These are phyloP conservation scores for Pantherophis vulpinus DNA, from an alignment of 2,797 vertebrate species.

Conservation along the genomic window DNA sequence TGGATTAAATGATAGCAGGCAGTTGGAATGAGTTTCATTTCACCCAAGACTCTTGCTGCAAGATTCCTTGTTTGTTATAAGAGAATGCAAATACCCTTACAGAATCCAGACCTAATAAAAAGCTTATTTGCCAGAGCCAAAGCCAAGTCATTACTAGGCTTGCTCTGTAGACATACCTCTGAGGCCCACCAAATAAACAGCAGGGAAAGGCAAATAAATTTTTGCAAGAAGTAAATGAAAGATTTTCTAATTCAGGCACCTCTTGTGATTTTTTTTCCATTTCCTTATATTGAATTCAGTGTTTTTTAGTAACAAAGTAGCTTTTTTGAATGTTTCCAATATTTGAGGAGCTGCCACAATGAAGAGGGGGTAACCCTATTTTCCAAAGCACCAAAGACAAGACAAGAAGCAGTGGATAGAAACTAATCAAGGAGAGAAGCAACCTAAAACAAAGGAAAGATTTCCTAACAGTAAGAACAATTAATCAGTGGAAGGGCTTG, in stretches of 20 bases:
- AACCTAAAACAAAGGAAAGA: background rate
- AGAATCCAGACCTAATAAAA: slow-evolving; percentile 68
- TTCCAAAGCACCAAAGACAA: background rate
- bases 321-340: background rate
- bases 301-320: background rate
- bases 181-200: background rate
- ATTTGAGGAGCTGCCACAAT: background rate
- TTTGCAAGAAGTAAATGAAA: background rate
- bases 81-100: slow-evolving; percentile 39
- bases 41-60: background rate
- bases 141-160: slow-evolving; percentile 64
- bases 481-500: background rate
- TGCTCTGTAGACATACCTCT: slow-evolving; percentile 48
- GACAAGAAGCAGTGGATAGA: background rate
- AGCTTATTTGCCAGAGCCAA: slow-evolving; percentile 58
- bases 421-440: background rate
- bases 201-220: background rate
- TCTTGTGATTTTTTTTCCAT: background rate
- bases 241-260: background rate
- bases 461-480: background rate
- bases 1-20: slow-evolving; percentile 24
- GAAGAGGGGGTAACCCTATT: background rate
- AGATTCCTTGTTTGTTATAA: slow-evolving; percentile 55
- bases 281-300: background rate
- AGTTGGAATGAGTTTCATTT: background rate